A percentile compares a stretch with the other conserved stretches of the same genome.
Conservation (phyloP, 2,888 invertebrate genomes). For the Cerastoderma edule region DNA sequence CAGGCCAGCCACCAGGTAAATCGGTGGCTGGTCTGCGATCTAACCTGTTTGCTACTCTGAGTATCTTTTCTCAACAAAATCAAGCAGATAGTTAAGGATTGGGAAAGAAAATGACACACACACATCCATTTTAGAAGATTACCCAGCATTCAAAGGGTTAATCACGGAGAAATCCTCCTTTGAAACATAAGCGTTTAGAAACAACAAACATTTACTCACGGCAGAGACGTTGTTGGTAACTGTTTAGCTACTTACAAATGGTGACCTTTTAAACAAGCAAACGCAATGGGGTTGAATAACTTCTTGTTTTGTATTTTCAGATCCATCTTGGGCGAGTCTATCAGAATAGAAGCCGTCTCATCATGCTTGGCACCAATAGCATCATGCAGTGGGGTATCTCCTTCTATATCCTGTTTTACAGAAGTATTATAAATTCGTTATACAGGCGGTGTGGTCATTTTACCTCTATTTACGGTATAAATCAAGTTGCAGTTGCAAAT, state of each 20-base stretch:
- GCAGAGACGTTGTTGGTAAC: not conserved
- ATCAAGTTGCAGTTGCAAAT: no score
- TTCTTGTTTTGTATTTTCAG: constrained; percentile 91
- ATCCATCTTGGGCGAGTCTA: constrained; percentile 88
- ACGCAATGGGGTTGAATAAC: constrained; percentile 93
- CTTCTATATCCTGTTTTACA: constrained; percentile 87
- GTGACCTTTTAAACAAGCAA: constrained; percentile 93
- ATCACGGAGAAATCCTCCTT: no score
- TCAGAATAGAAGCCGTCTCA: constrained; percentile 89
- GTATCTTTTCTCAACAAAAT: no score
- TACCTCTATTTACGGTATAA: not conserved
- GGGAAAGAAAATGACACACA: no score
- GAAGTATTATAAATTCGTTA: not conserved
- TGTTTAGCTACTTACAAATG: constrained; percentile 86
- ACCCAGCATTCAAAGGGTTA: no score
- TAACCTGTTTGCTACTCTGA: no score
- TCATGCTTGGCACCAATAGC: constrained; percentile 90
- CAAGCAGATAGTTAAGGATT: no score
- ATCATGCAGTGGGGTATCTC: constrained; percentile 93
- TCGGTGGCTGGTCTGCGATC: no score
- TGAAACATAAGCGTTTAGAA: no score
- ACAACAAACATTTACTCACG: not conserved
- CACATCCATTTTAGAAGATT: no score
- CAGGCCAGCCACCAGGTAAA: no score
- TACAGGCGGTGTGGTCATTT: not conserved